Evolutionary conservation across 2,113 vertebrate genomes (phyloP), one percentile per base, ranked within the genome.

Genomic region (Reinhardtius hippoglossoides): DNA sequence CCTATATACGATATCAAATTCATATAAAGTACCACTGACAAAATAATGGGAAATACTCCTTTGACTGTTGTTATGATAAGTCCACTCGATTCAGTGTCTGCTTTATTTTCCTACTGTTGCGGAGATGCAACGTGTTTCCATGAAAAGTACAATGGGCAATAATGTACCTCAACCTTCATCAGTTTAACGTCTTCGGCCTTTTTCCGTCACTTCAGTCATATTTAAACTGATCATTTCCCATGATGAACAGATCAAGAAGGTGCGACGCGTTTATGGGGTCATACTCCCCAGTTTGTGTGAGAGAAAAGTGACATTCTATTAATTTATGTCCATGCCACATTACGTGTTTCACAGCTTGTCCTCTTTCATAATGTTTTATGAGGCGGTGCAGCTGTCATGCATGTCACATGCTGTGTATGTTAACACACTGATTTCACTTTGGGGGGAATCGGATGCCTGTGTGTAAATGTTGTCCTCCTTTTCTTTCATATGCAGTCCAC

Each of bases 201-300:
- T 65, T 44, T 64, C n/a, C 16, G 7, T 15, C 23, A 3, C 20
- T 20, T 9, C 21, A 5, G 21, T 20, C 1, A 10, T 21, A 20
- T 71, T 31, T 3, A 54, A 21, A 20, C 26, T 13, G 24, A 75
- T 68, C 55, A 78, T 81, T 77, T 15, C 16, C 60, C 1, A 48
- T 74, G 46, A 71, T 13, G 15, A 50, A 57, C 9, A 37, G 31
- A 68, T 80, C 48, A 71, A 68, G 68, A 62, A 21, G 3, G n/a
- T 21, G 23, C 60, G 20, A 46, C 16, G 20, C 31, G 24, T 68
- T 80, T 26, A 58, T 16, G 1, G 20, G 46, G 72, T 60, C 44
- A 50, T 8, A 63, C 61, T 61, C 63, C 2, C 31, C 13, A 37
- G 9, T 70, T 66, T 80, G 67, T 57, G 42, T 15, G 3, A 1